Evolutionary conservation across 2,113 vertebrate genomes (phyloP).

Genomic region (Engystomops pustulosus): DNA sequence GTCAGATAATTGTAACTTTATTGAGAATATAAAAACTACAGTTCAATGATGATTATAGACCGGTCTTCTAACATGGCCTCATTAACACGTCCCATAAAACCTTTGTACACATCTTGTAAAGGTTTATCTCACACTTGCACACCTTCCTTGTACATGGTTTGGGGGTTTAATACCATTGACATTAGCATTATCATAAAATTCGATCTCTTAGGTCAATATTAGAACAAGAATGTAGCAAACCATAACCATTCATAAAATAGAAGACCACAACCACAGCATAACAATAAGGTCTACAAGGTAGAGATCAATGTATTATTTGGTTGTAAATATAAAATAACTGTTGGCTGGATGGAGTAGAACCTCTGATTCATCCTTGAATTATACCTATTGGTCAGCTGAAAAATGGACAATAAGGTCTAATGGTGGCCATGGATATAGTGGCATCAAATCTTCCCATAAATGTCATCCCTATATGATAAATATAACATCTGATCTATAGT

Average conservation of each 20-base stretch:
- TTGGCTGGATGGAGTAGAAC: too few relatives aligned
- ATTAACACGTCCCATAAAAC: background rate
- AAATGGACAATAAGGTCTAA: too few relatives aligned
- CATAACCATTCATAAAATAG: background rate
- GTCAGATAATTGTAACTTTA: background rate
- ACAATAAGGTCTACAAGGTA: background rate
- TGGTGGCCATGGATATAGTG: too few relatives aligned
- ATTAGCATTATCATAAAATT: background rate
- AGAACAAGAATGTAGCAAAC: background rate
- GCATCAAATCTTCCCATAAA: too few relatives aligned
- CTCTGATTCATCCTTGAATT: too few relatives aligned
- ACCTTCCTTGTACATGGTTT: background rate
- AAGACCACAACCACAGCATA: background rate
- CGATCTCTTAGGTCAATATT: background rate
- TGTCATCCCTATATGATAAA: too few relatives aligned
- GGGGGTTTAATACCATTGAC: background rate
- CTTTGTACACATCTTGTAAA: background rate
- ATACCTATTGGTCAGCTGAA: too few relatives aligned
- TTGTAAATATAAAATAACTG: too few relatives aligned
- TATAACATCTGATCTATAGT: too few relatives aligned
- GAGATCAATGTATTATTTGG: background rate
- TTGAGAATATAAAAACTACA: background rate
- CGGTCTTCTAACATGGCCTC: background rate
- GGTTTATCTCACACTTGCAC: background rate
- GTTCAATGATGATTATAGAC: background rate